These are phyloP conservation scores for Drosophila ustulata DNA, from an alignment of 2,888 invertebrate species.

Conservation along the genomic window DNA sequence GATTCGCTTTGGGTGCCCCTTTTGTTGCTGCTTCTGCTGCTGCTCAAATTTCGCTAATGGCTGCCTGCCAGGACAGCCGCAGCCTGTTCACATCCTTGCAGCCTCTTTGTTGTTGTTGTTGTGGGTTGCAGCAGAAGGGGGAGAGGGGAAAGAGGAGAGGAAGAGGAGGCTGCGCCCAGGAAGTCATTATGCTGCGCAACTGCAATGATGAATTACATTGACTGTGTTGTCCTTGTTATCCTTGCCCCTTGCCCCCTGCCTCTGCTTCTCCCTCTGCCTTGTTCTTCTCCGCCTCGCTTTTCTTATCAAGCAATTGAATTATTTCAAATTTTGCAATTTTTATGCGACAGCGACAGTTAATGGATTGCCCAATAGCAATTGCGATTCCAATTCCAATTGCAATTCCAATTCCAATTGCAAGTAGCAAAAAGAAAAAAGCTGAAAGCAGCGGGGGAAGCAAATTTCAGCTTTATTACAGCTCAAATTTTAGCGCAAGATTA, in stretches of 20 bases:
- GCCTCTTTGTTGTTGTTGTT: conserved; percentile 19
- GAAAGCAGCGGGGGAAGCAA: neutral
- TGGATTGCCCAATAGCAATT: conserved; percentile 41
- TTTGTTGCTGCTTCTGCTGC: conserved; percentile 38
- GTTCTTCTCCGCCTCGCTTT: conserved; percentile 8
- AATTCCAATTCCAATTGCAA: conserved; percentile 4
- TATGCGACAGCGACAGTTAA: conserved; percentile 41
- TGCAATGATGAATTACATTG: conserved; percentile 76
- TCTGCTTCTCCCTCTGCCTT: conserved; percentile 2
- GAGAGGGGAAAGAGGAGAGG: conserved; percentile 26
- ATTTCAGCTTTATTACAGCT: neutral
- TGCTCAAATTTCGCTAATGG: conserved; percentile 81
- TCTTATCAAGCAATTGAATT: conserved; percentile 63
- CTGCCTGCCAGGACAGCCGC: conserved; percentile 72
- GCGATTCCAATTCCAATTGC: conserved; percentile 15
- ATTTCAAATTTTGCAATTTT: conserved; percentile 58
- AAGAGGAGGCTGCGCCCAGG: conserved; percentile 62
- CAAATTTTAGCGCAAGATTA: too few species aligned
- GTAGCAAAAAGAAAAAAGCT: neutral
- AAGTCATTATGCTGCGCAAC: conserved; percentile 79
- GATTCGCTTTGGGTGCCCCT: conserved; percentile 74
- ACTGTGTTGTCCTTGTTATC: conserved; percentile 41
- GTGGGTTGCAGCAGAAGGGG: conserved; percentile 20
- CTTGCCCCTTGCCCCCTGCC: conserved; percentile 8
- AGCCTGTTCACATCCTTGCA: conserved; percentile 38